A percentile compares a stretch with the other conserved stretches of the same genome.
These are phyloP conservation scores for Neoarius graeffei DNA, from an alignment of 2,113 vertebrate genomes.

Conservation along the genomic window DNA sequence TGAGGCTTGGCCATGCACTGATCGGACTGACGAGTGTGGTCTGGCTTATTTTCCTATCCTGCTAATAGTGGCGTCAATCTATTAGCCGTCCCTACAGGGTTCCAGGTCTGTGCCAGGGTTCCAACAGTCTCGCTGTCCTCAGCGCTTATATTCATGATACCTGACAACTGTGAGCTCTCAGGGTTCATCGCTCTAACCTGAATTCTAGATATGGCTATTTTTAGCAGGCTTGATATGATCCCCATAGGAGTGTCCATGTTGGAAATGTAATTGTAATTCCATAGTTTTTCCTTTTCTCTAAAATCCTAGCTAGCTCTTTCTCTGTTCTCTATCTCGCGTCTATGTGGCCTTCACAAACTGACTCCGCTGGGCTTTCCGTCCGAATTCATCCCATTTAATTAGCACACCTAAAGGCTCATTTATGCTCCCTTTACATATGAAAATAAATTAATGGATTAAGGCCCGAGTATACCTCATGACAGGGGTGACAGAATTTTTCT, in stretches of 20 bases:
- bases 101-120: conserved; percentile 4
- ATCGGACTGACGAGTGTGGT: not conserved
- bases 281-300: not conserved
- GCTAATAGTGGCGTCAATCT: conserved; percentile 14
- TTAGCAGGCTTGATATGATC: conserved; percentile 43
- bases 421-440: no score
- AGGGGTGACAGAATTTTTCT: not conserved
- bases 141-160: not conserved
- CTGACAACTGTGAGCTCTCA: conserved; percentile 5
- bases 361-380: not conserved
- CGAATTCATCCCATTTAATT: not conserved
- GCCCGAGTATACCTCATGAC: not conserved
- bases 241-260: conserved; percentile 14
- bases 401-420: not conserved
- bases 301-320: not conserved
- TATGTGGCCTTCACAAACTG: not conserved
- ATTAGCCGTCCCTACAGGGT: conserved; percentile 1
- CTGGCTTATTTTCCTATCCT: conserved; percentile 38
- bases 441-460: no score
- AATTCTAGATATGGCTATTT: conserved; percentile 43
- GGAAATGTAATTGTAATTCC: conserved; percentile 33
- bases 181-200: conserved; percentile 25
- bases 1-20: not conserved
- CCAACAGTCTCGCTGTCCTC: not conserved
- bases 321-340: not conserved